phyloP scores from a whole-genome alignment of 2,888 invertebrate genomes.

The Ceraclea dissimilis region DNA sequence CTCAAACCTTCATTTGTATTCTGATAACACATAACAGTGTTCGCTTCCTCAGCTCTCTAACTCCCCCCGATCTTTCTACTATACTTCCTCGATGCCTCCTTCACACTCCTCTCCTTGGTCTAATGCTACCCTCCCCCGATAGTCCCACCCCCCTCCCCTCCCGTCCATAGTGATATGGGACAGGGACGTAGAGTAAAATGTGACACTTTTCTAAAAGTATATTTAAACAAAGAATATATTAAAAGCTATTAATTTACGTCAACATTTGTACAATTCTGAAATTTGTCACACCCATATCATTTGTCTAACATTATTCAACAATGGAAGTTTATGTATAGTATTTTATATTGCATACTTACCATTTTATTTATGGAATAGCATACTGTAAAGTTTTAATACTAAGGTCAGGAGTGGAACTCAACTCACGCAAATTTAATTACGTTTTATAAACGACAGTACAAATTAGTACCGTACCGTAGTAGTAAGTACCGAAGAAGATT shows the following conservation, averaged over 20 bases:
- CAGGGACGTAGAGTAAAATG: slow-evolving; percentile 2
- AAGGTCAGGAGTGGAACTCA: too few relatives aligned
- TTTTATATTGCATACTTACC: too few relatives aligned
- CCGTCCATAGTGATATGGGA: slow-evolving; percentile 3
- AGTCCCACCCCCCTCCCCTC: not conserved
- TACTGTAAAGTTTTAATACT: too few relatives aligned
- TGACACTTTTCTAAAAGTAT: slow-evolving; percentile 3
- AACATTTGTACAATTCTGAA: not conserved
- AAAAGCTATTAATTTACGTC: slow-evolving; percentile 1
- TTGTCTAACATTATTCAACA: not conserved
- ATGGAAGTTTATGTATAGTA: too few relatives aligned
- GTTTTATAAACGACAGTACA: too few relatives aligned
- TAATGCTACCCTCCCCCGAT: too few relatives aligned
- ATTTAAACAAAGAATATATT: slow-evolving; percentile 2
- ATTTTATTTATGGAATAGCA: too few relatives aligned
- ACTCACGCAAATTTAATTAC: too few relatives aligned
- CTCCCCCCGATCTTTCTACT: not conserved
- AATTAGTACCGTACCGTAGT: too few relatives aligned
- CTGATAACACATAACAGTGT: slow-evolving; percentile 26
- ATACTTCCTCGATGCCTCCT: not conserved
- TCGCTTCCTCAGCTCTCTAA: slow-evolving; percentile 24
- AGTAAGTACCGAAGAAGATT: too few relatives aligned
- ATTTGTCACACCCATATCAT: slow-evolving; percentile 2
- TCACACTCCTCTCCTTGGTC: not conserved
- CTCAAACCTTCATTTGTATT: slow-evolving; percentile 25